Evolutionary conservation across 2,888 invertebrate species (phyloP), one percentile per base, ranked within the genome.

Genomic region (Eupithecia subumbrata): DNA sequence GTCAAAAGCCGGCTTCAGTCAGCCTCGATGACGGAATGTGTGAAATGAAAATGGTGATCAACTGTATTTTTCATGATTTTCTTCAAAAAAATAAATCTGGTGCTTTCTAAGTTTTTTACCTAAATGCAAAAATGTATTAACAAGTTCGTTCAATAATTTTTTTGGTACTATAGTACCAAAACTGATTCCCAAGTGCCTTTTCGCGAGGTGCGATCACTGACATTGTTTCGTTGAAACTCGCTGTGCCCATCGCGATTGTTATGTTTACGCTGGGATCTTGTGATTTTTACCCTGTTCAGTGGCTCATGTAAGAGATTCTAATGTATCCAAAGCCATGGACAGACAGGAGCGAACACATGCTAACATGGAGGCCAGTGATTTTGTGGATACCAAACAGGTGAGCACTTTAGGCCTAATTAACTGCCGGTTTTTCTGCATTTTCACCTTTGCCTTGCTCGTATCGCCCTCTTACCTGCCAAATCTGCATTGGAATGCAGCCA

Each of bases 371-470:
- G 92, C 95, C 87, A 92, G 93, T 84, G 96, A 96, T 90, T 95
- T 94, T 87, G 95, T 96, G 92, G 96, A 96, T 88, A 96, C 96
- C 82, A 96, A 96, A 95, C 96, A 96, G 96, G 96, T 96, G 95
- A 95, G 94, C 83, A 84, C 84, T 82, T 84, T 83, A 83, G 83
- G 78, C 81, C 79, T 87, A 90, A 91, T 90, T 92, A 64, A 63
- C 79, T 74, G 92, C 94, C 94, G 94, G 94, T 92, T 90, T 87
- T 89, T 86, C 88, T 85, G 83, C 78, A 84, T 88, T 90, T 90
- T 87, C 85, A 86, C 86, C 86, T 88, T 85, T 85, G 83, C 79
- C 83, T 82, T 81, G 84, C 85, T 86, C 84, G 85, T 83, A 84
- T 83, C 80, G 82, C 84, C 84, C 84, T 85, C 83, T 74, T 85